Conservation (phyloP, 2,113 vertebrate genomes). For the Apaloderma vittatum region DNA sequence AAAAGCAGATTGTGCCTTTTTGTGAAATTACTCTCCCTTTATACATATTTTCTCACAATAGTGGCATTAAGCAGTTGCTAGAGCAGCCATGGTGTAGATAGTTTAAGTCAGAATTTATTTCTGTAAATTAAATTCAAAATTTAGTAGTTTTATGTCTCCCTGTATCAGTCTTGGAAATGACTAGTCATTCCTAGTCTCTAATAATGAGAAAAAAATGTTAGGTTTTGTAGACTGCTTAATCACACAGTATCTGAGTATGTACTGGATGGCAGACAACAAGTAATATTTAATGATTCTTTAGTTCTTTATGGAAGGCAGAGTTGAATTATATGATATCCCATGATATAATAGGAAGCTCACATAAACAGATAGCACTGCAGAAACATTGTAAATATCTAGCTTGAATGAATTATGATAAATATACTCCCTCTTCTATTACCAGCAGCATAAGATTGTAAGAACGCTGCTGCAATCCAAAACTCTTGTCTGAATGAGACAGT, state of each 20-base stretch:
- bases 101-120: not conserved
- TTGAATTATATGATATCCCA: not conserved
- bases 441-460: not conserved
- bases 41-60: not conserved
- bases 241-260: not conserved
- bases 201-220: not conserved
- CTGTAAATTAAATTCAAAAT: not conserved
- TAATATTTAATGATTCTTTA: not conserved
- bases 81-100: not conserved
- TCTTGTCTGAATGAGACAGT: not conserved
- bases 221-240: not conserved
- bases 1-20: not conserved
- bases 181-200: not conserved
- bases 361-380: not conserved
- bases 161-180: not conserved
- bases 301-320: not conserved
- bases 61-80: not conserved
- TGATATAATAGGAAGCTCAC: not conserved
- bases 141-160: not conserved
- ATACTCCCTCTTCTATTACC: not conserved
- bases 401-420: not conserved
- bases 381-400: not conserved
- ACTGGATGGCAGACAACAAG: not conserved
- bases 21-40: not conserved
- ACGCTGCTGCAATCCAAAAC: not conserved